These are phyloP conservation scores for Anas bernieri DNA, from an alignment of 2,797 vertebrate genomes.

Conservation along the genomic window DNA sequence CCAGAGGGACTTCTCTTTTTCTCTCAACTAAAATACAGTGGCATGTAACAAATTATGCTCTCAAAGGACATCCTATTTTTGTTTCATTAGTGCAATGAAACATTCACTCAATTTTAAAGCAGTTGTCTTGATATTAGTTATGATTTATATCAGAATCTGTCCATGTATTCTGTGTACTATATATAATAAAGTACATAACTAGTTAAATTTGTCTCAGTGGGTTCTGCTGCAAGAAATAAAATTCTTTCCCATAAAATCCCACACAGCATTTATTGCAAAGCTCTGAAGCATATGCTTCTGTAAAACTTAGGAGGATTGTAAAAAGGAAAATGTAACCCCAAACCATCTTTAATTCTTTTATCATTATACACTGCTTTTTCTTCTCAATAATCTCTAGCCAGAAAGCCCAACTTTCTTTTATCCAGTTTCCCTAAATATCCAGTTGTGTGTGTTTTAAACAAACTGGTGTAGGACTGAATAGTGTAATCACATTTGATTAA, in stretches of 20 bases:
- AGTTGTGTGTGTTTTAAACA: not conserved
- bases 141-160: constrained; percentile 70
- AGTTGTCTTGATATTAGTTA: constrained; percentile 69
- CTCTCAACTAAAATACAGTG: constrained; percentile 67
- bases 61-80: constrained; percentile 73
- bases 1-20: constrained; percentile 48
- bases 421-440: not conserved
- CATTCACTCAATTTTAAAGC: constrained; percentile 78
- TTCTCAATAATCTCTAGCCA: not conserved
- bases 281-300: not conserved
- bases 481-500: not conserved
- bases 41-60: constrained; percentile 72
- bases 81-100: constrained; percentile 79
- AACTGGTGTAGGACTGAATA: not conserved
- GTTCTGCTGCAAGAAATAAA: constrained; percentile 40
- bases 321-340: not conserved
- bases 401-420: not conserved
- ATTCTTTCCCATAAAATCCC: constrained; percentile 45
- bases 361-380: not conserved
- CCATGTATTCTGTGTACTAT: constrained; percentile 45
- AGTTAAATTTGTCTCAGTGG: constrained; percentile 63
- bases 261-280: not conserved
- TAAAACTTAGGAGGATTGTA: not conserved
- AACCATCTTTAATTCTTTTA: not conserved
- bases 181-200: constrained; percentile 62